These are phyloP conservation scores for Drosophila lacicola DNA, from an alignment of 2,888 invertebrate species.

Conservation along the genomic window DNA sequence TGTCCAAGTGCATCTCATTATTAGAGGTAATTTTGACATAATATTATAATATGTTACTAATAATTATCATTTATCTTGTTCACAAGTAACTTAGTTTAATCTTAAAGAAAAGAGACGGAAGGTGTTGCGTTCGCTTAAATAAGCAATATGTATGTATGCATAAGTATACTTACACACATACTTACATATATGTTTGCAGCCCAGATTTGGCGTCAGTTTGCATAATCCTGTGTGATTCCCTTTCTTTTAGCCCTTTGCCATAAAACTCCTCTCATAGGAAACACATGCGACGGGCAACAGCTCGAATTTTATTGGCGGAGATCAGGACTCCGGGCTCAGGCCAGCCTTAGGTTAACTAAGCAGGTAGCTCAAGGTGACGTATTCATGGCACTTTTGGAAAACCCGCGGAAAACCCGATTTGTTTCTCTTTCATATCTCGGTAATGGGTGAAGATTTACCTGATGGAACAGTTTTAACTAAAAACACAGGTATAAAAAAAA, in stretches of 20 bases:
- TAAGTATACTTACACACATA: neutral
- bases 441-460: conserved; percentile 27
- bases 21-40: neutral
- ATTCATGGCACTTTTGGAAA: conserved; percentile 55
- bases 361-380: conserved; percentile 43
- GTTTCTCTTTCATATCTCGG: conserved; percentile 44
- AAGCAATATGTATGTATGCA: neutral
- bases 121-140: neutral
- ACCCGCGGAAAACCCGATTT: conserved; percentile 52
- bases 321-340: conserved; percentile 32
- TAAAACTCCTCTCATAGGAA: conserved; percentile 7
- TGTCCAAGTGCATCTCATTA: neutral
- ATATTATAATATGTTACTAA: neutral
- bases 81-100: neutral
- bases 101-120: neutral
- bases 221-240: conserved; percentile 30
- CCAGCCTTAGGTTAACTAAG: neutral
- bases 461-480: neutral
- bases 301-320: conserved; percentile 44
- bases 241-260: conserved; percentile 5
- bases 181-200: neutral
- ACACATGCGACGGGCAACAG: conserved; percentile 10
- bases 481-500: neutral
- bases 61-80: conserved; percentile 3
- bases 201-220: conserved; percentile 24